These are phyloP conservation scores for Allacma fusca DNA, from an alignment of 2,888 invertebrate genomes.

Conservation along the genomic window DNA sequence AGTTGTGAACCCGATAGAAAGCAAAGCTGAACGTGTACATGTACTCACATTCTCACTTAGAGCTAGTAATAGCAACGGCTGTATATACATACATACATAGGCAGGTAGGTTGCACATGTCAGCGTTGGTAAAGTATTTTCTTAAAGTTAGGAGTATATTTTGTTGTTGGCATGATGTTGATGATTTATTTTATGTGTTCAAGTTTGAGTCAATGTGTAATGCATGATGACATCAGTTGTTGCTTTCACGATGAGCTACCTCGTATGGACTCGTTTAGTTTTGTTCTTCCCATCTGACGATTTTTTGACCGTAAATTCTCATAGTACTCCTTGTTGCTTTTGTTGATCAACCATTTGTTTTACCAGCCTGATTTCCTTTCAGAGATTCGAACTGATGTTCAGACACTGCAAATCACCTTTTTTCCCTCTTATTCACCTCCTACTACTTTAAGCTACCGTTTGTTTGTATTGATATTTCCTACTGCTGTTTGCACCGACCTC, in stretches of 20 bases:
- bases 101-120: neutral
- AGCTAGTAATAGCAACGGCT: too few relatives aligned
- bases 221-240: constrained; percentile 10
- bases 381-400: neutral
- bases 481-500: too few relatives aligned
- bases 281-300: constrained; percentile 20
- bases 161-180: neutral
- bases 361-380: neutral
- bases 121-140: neutral
- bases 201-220: neutral
- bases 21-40: too few relatives aligned
- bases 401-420: too few relatives aligned
- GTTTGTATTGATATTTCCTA: too few relatives aligned
- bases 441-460: too few relatives aligned
- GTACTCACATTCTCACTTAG: too few relatives aligned
- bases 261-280: neutral
- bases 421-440: too few relatives aligned
- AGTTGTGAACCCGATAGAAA: too few relatives aligned
- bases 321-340: neutral
- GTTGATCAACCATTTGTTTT: neutral
- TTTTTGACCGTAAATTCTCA: constrained; percentile 11
- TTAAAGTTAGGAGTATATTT: neutral
- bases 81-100: too few relatives aligned
- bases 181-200: neutral
- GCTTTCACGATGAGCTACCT: constrained; percentile 9